Evolutionary conservation across 2,888 invertebrate species (phyloP).

Genomic region (Drosophila putrida): DNA sequence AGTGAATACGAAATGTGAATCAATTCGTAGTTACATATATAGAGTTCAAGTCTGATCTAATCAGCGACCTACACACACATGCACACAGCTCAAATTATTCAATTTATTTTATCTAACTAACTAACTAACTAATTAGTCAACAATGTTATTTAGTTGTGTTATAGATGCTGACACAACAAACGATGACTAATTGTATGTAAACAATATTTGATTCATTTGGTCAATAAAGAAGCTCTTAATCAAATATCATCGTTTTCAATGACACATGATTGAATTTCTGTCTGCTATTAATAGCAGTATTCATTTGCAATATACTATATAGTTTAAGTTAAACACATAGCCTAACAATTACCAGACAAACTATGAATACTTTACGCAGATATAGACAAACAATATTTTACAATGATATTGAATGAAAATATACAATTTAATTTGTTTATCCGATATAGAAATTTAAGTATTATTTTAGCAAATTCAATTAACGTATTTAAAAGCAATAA

Average conservation of each 20-base stretch:
- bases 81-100: not conserved
- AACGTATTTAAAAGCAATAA: too few relatives aligned
- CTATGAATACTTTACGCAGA: too few relatives aligned
- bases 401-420: too few relatives aligned
- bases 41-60: not conserved
- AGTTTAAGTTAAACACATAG: not conserved
- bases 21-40: constrained; percentile 21
- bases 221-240: not conserved
- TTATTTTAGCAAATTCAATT: too few relatives aligned
- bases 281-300: not conserved
- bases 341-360: too few relatives aligned
- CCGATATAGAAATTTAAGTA: too few relatives aligned
- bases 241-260: constrained; percentile 11
- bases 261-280: not conserved
- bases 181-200: constrained; percentile 19
- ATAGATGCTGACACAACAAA: constrained; percentile 4
- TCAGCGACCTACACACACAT: not conserved
- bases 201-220: constrained; percentile 18
- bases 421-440: too few relatives aligned
- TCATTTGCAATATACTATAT: not conserved
- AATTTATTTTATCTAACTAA: not conserved
- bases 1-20: constrained; percentile 46
- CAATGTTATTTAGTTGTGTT: not conserved
- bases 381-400: too few relatives aligned
- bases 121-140: constrained; percentile 17